Evolutionary conservation across 2,113 vertebrate genomes (phyloP).

Genomic region (Antechinus flavipes): DNA sequence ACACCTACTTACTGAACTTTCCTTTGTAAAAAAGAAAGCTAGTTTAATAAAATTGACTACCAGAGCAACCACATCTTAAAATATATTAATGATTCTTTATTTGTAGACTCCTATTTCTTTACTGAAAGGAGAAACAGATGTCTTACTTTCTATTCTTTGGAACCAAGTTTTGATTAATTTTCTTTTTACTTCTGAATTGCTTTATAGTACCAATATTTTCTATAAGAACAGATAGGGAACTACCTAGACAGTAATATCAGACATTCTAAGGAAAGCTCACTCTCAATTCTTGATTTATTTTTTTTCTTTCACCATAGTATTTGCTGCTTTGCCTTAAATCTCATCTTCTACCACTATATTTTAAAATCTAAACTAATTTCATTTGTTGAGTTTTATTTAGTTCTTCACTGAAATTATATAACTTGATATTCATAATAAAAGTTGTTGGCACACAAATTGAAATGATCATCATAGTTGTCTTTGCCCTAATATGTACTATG

Average conservation of each 20-base stretch:
- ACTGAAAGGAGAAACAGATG: background rate
- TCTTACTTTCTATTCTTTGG: background rate
- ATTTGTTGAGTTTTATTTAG: background rate
- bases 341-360: background rate
- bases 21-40: background rate
- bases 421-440: background rate
- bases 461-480: background rate
- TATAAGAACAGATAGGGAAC: background rate
- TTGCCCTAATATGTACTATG: background rate
- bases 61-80: background rate
- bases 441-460: background rate
- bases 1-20: background rate
- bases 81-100: background rate
- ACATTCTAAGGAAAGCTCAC: background rate
- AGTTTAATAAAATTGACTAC: background rate
- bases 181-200: background rate
- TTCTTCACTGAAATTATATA: background rate
- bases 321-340: background rate
- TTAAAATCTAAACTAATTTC: too few species aligned
- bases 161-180: background rate
- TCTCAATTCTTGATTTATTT: background rate
- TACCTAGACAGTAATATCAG: background rate
- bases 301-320: background rate
- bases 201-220: background rate
- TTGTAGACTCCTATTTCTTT: background rate